A percentile compares a stretch with the other conserved stretches of the same genome.
Conservation (phyloP, 2,113 vertebrate species). For the Syrmaticus mikado region DNA sequence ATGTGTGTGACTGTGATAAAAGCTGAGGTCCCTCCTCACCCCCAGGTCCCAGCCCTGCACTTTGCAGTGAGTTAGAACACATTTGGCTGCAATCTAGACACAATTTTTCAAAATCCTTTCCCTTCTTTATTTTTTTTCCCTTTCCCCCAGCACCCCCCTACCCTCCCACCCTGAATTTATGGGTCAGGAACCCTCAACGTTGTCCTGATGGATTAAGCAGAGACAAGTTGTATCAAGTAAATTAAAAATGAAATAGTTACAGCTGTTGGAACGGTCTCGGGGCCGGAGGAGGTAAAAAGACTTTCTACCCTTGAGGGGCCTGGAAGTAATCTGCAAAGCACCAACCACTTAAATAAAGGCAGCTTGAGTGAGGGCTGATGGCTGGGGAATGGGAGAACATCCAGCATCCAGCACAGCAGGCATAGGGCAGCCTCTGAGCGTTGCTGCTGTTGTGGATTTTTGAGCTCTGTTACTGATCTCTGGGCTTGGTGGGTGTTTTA, state of each 20-base stretch:
- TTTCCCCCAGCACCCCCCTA: not conserved
- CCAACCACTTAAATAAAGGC: not conserved
- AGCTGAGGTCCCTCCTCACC: not conserved
- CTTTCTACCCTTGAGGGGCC: not conserved
- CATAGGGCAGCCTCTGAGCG: not conserved
- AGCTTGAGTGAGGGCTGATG: not conserved
- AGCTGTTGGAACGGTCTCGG: constrained; percentile 58
- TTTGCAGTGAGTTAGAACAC: constrained; percentile 22
- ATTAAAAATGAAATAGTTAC: constrained; percentile 73
- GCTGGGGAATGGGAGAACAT: not conserved
- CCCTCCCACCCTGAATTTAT: constrained; percentile 59
- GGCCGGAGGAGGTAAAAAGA: constrained; percentile 1
- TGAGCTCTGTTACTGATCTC: not conserved
- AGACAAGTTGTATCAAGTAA: constrained; percentile 52
- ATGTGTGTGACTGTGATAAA: accelerated
- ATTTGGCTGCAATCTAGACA: constrained; percentile 74
- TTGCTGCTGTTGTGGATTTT: not conserved
- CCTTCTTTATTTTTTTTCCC: not conserved
- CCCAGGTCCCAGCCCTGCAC: not conserved
- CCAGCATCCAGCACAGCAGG: not conserved
- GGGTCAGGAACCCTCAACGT: constrained; percentile 62
- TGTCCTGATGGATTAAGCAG: constrained; percentile 81
- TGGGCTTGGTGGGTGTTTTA: not conserved
- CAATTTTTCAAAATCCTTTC: constrained; percentile 70
- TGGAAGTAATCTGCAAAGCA: constrained; percentile 36